Percentiles rank a stretch among this genome's conserved stretches.
phyloP scores from a whole-genome alignment of 2,113 vertebrate species.

The Coptodon bakossiorum region DNA sequence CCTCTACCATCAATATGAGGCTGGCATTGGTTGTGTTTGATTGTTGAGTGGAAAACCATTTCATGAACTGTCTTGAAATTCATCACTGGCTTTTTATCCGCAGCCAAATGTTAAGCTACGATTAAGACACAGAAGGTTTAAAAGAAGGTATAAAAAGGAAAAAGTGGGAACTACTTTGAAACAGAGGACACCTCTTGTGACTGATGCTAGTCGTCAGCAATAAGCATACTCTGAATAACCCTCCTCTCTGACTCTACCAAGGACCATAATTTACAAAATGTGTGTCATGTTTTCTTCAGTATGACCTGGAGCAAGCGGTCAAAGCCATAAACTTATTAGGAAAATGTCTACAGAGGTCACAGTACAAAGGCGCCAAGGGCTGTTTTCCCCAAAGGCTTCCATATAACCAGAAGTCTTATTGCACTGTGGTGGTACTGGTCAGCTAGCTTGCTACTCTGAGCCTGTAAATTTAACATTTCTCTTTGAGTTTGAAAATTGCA shows the following conservation, averaged over 20 bases:
- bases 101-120: background rate
- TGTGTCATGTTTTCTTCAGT: background rate
- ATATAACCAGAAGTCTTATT: background rate
- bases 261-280: background rate
- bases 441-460: background rate
- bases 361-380: too few species aligned
- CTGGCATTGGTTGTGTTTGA: background rate
- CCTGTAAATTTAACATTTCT: background rate
- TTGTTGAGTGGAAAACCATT: background rate
- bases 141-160: background rate
- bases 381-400: background rate
- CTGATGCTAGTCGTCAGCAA: background rate
- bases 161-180: background rate
- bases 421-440: background rate
- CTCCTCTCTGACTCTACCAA: background rate
- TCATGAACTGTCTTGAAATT: background rate
- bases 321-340: background rate
- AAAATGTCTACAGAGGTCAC: background rate
- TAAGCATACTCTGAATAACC: background rate
- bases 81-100: background rate
- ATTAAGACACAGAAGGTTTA: background rate
- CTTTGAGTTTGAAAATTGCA: background rate
- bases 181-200: background rate
- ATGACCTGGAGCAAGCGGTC: rapidly evolving
- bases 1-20: background rate